Base-by-base conservation (phyloP, 2,888 invertebrate species). In the Alsophila aescularia region DNA sequence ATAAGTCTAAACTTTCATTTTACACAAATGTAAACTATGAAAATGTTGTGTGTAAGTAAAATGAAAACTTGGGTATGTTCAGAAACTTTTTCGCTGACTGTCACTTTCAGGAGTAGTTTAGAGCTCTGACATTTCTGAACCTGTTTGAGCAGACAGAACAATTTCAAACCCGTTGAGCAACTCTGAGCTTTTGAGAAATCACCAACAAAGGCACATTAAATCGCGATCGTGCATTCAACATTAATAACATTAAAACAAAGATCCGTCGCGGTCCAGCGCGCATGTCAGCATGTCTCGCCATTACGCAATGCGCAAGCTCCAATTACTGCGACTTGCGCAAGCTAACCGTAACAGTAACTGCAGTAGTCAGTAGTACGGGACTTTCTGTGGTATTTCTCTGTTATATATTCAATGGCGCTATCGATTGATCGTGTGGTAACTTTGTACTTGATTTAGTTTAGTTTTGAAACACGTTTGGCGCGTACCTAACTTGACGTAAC, bases 251-350 rank as follows among this genome's bases (percentile, higher is more conserved):
- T 64, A 56, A 66, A 69, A 70, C 69, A 70, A 70, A 70, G 64
- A 70, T 58, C 52, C 66, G 62, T 63, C 55, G 39, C 66, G 74
- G 75, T 71, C 72, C 70, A 72, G 64, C 51, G 73, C 67, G 61
- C 69, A 56, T 72, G 69, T 68, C 66, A 51, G 54, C 43, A 16
- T 48, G 48, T 32, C 68, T 55, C 34, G 48, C 27, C 24, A 47
- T 76, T 75, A 49, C 62, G 69, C 67, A 75, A 77, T 63, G 64
- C 67, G 62, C 69, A 27, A 56, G 77, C 67, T 81, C 80, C 78
- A 83, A 79, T 83, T 81, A 79, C 77, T 55, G 60, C 55, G 37
- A 48, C 63, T 80, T 81, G 69, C 77, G 77, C 72, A 83, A 83
- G 54, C 64, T 68, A 62, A 55, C 51, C 53, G 43, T 15, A 35